Evolutionary conservation across 2,113 vertebrate species (phyloP), one percentile per base, ranked within the genome.

Genomic region (Patagioenas fasciata): DNA sequence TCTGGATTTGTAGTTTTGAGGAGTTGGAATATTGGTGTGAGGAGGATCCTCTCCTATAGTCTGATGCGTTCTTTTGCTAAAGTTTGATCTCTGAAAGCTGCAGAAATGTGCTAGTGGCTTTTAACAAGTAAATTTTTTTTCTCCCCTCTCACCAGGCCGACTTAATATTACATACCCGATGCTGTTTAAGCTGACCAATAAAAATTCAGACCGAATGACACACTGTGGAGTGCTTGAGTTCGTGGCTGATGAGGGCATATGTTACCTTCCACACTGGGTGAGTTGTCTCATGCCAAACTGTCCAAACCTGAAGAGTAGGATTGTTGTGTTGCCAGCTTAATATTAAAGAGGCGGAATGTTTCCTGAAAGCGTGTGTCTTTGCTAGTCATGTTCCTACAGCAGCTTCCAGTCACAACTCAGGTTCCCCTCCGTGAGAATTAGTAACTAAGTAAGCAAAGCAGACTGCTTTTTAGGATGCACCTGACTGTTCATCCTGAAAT

Each of bases 151-250:
- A 32, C 12, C 73, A 99, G 99, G 99, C 96, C 98, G 99, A 79
- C 99, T 99, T 78, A 99, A 99, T 78, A 99, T 99, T 77, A 99
- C 99, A 21, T 99, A 99, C 64, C 99, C 99, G 2, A 99, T 99
- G 99, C 97, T 99, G 80, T 99, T 99, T 95, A 99, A 99, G 93
- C 97, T 99, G 97, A 99, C 99, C 61, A 99, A 99, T 97, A 99
- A 99, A 95, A 99, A 99, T 95, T 99, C 99, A 0, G 99, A 99
- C 97, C 98, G 99, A 73, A 99, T 99, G 99, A 99, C 99, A 0
- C 99, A 99, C 95, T 99, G 99, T 44, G 99, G 99, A 3, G 99
- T 99, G 80, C 97, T 99, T 47, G 99, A 99, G 96, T 99, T 99
- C 92, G 99, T 99, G 93, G 99, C 99, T 21, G 99, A 99, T 38